phyloP scores from a whole-genome alignment of 2,888 invertebrate species.

The Orthonychiurus folsomi region DNA sequence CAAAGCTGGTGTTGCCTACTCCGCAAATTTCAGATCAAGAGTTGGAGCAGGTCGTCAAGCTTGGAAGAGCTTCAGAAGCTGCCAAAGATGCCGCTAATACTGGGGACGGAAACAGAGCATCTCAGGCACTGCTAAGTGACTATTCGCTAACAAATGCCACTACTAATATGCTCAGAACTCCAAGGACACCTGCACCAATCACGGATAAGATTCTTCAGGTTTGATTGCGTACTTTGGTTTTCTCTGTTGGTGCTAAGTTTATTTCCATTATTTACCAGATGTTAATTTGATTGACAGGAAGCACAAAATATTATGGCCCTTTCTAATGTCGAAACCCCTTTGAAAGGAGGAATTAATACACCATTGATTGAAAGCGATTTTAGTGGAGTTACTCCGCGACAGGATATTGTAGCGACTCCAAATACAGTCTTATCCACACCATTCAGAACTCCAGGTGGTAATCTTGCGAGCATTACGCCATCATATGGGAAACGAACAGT shows the following conservation, averaged over 20 bases:
- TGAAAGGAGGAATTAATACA: conserved; percentile 91
- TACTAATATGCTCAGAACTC: conserved; percentile 56
- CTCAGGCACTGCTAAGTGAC: conserved; percentile 80
- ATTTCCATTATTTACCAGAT: conserved; percentile 30
- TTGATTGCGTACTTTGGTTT: conserved; percentile 43
- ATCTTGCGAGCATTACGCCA: conserved; percentile 25
- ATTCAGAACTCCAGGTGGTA: conserved; percentile 50
- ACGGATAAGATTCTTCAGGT: conserved; percentile 64
- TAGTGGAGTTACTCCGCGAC: conserved; percentile 67
- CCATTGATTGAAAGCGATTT: conserved; percentile 85
- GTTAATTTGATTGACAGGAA: conserved; percentile 79
- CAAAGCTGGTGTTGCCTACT: conserved; percentile 88
- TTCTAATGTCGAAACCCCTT: conserved; percentile 92
- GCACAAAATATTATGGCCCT: conserved; percentile 98
- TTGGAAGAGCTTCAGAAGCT: conserved; percentile 77
- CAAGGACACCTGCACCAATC: conserved; percentile 75
- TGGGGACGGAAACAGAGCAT: conserved; percentile 64
- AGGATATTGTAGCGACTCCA: conserved; percentile 66
- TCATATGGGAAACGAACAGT: conserved; percentile 8
- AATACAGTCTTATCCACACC: conserved; percentile 86
- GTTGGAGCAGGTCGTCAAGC: conserved; percentile 80
- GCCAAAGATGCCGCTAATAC: conserved; percentile 81
- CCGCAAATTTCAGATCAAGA: conserved; percentile 94
- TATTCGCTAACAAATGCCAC: conserved; percentile 61
- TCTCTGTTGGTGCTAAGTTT: conserved; percentile 2